Percentiles rank a stretch among this genome's conserved stretches.
These are phyloP conservation scores for Philopotamus ludificatus DNA, from an alignment of 1,140 invertebrate genomes.

Conservation along the genomic window DNA sequence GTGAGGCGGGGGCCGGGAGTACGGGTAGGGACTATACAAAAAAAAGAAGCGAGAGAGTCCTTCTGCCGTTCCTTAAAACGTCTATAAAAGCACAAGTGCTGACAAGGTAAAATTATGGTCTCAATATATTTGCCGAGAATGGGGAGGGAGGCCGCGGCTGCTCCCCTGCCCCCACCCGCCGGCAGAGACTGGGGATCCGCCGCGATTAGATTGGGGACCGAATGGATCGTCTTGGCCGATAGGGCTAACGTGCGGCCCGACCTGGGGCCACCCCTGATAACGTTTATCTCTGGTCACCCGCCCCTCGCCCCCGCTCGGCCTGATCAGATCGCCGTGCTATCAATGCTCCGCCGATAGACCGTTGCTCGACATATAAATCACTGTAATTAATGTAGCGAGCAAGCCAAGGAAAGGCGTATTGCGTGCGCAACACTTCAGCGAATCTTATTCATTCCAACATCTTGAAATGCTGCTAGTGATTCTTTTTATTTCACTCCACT, in stretches of 20 bases:
- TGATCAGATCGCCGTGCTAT: constrained; percentile 27
- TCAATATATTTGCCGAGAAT: constrained; percentile 42
- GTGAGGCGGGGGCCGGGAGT: no score
- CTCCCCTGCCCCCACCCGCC: no score
- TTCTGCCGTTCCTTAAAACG: constrained; percentile 38
- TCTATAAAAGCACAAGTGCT: constrained; percentile 43
- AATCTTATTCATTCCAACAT: no score
- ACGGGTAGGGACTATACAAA: no score
- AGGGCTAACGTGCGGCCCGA: constrained; percentile 25
- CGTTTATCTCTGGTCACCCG: constrained; percentile 34
- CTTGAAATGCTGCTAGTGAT: no score
- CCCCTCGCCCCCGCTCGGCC: background rate
- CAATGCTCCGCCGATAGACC: constrained; percentile 31
- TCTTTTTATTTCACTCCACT: no score
- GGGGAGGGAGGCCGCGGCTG: constrained; percentile 28
- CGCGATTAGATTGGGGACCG: constrained; percentile 54
- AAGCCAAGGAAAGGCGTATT: no score
- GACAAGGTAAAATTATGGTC: constrained; percentile 43
- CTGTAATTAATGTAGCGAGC: constrained; percentile 34
- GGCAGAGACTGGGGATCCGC: constrained; percentile 45
- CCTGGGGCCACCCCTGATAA: constrained; percentile 25
- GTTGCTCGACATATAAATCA: constrained; percentile 34
- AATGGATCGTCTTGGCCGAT: constrained; percentile 35
- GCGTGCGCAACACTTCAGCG: no score
- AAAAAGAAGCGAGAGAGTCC: constrained; percentile 28